These are phyloP conservation scores for Calliphora vicina DNA, from an alignment of 1,140 invertebrate genomes.

Conservation along the genomic window DNA sequence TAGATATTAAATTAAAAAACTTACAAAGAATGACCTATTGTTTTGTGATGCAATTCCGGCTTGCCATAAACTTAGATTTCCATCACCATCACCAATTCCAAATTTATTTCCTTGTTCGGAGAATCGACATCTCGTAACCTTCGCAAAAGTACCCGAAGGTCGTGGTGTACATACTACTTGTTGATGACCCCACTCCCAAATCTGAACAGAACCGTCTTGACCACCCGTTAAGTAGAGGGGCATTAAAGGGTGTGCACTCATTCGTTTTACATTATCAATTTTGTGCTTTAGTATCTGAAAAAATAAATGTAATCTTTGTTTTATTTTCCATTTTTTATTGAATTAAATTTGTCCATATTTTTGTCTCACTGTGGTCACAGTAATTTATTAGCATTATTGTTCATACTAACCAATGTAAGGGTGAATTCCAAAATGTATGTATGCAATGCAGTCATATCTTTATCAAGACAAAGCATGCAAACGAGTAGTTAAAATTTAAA, in stretches of 20 bases:
- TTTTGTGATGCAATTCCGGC: conserved; percentile 84
- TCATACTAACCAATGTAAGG: too few relatives aligned
- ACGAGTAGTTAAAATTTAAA: too few relatives aligned
- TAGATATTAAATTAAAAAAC: conserved; percentile 58
- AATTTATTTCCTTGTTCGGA: conserved; percentile 98
- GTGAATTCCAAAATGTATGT: too few relatives aligned
- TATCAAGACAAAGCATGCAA: too few relatives aligned
- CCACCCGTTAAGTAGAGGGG: conserved; percentile 95
- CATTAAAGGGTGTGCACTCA: conserved; percentile 93
- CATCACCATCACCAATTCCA: conserved; percentile 92
- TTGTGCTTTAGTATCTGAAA: conserved; percentile 82
- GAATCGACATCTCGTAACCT: conserved; percentile 94
- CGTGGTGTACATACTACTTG: conserved; percentile 89
- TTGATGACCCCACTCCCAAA: conserved; percentile 98
- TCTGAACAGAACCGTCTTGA: conserved; percentile 95
- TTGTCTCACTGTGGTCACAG: too few relatives aligned
- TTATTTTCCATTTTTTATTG: too few relatives aligned
- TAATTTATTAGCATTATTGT: too few relatives aligned
- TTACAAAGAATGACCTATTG: conserved; percentile 94
- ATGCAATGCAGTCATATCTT: too few relatives aligned
- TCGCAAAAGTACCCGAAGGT: conserved; percentile 85
- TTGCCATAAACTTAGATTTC: conserved; percentile 92
- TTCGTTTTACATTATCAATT: conserved; percentile 92
- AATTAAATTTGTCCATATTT: too few relatives aligned
- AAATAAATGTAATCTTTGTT: too few relatives aligned